These are phyloP conservation scores for Wasmannia auropunctata DNA, from an alignment of 1,140 invertebrate genomes.

Conservation along the genomic window DNA sequence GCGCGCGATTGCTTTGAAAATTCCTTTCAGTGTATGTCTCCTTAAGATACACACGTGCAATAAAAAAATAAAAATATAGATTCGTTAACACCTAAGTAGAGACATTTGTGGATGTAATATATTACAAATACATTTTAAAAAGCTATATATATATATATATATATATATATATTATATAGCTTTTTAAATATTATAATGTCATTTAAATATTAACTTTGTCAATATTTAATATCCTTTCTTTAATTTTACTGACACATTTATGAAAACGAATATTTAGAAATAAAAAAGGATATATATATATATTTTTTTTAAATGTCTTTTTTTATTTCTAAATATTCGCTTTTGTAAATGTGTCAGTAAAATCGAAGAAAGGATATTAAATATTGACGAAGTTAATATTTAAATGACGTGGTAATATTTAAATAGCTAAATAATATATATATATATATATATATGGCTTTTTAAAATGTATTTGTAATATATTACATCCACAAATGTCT, in stretches of 20 bases:
- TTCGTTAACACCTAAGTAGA: background rate
- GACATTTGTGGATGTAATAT: background rate
- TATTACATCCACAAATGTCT: background rate
- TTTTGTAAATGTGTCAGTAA: background rate
- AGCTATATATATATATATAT: no score
- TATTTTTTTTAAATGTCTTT: background rate
- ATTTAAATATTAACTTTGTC: no score
- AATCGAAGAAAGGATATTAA: background rate
- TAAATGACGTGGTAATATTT: no score
- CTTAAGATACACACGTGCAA: background rate
- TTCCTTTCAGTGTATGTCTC: slow-evolving; percentile 1
- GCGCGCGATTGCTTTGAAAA: slow-evolving; percentile 19
- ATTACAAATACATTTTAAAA: no score
- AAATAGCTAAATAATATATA: no score
- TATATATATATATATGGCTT: no score
- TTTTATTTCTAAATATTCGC: background rate
- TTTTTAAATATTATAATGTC: no score
- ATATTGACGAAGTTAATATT: no score
- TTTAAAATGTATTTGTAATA: no score
- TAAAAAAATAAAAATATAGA: background rate
- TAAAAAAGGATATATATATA: background rate
- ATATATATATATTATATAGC: no score
- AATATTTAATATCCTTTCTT: background rate
- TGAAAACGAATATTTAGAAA: background rate
- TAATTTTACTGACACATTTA: background rate